Percentiles rank a stretch among this genome's conserved stretches.
Evolutionary conservation across 1,140 invertebrate genomes (phyloP).

Genomic region (Drosophila littoralis): DNA sequence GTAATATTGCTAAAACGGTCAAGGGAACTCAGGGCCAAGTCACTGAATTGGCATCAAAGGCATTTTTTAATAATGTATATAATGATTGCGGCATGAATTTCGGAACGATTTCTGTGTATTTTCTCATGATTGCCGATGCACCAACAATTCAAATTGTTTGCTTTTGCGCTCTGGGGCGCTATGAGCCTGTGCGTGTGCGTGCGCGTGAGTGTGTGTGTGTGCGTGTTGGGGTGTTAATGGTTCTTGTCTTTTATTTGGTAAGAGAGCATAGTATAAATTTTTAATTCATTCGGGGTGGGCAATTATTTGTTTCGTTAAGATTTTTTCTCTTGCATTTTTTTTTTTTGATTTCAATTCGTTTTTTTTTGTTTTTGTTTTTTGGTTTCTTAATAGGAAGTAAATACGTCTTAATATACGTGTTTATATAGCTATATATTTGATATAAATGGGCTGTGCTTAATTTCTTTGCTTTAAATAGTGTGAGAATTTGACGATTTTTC

Average conservation of each 20-base stretch:
- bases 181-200: conserved; percentile 18
- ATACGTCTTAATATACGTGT: conserved; percentile 43
- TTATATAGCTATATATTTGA: conserved; percentile 45
- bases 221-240: background rate
- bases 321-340: conserved; percentile 5
- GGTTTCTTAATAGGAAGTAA: conserved; percentile 52
- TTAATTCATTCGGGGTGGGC: conserved; percentile 20
- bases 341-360: background rate
- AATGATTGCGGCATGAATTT: background rate
- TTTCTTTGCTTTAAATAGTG: conserved; percentile 33
- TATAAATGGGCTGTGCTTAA: conserved; percentile 54
- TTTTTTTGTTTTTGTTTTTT: conserved; percentile 9
- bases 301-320: conserved; percentile 33
- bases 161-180: background rate
- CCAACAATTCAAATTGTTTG: conserved; percentile 35
- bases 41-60: conserved; percentile 24
- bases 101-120: background rate
- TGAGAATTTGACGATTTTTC: conserved; percentile 42
- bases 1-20: background rate
- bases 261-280: conserved; percentile 19
- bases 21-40: conserved; percentile 27
- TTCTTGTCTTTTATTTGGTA: conserved; percentile 56
- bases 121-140: conserved; percentile 37
- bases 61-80: conserved; percentile 17
- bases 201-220: background rate